A percentile compares a stretch with the other conserved stretches of the same genome.
Evolutionary conservation across 2,888 invertebrate species (phyloP).

Genomic region (Diaperis boleti): DNA sequence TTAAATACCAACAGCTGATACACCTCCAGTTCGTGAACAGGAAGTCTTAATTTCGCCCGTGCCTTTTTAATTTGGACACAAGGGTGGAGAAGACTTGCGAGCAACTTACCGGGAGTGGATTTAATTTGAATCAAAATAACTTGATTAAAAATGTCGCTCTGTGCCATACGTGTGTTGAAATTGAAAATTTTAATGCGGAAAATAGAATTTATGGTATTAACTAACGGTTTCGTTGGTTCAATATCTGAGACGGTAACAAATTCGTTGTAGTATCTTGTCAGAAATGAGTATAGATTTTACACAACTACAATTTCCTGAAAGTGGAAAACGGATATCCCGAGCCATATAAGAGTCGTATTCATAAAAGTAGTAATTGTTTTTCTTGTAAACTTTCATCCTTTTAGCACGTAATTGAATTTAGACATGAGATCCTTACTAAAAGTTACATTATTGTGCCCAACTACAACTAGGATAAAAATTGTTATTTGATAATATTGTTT

Average conservation of each 20-base stretch:
- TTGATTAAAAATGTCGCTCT: no score
- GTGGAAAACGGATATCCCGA: not conserved
- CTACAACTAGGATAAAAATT: no score
- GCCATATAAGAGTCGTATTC: not conserved
- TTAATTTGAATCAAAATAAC: not conserved
- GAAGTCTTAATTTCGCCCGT: not conserved
- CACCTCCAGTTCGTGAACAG: not conserved
- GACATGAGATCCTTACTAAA: not conserved
- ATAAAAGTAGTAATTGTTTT: not conserved
- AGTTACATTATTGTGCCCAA: not conserved
- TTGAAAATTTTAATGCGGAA: no score
- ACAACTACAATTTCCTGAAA: not conserved
- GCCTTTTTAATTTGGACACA: not conserved
- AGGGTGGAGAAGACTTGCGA: not conserved
- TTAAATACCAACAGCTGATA: not conserved
- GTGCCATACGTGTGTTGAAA: no score
- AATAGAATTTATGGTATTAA: no score
- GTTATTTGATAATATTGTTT: no score
- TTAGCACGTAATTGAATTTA: not conserved
- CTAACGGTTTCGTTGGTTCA: not conserved
- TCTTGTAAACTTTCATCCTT: not conserved
- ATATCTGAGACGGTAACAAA: not conserved
- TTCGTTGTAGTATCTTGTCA: not conserved
- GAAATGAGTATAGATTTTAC: not conserved
- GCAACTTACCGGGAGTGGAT: not conserved